These are phyloP conservation scores for Danionella dracula DNA, from an alignment of 2,797 vertebrate genomes.

Conservation along the genomic window DNA sequence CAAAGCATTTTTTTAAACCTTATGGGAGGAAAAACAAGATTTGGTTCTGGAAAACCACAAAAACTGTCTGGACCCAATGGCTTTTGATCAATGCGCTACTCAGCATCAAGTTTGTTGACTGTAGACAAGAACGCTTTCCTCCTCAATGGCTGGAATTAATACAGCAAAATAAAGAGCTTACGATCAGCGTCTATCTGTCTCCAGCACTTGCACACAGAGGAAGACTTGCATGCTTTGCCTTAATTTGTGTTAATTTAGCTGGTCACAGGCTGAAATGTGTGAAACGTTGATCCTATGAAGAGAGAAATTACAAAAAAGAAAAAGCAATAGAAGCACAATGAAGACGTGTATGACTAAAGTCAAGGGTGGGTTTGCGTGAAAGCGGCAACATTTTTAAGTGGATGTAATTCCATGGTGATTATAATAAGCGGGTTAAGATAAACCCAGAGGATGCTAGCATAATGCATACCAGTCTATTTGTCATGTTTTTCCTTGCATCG, in stretches of 20 bases:
- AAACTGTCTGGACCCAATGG: constrained; percentile 40
- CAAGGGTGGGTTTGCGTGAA: constrained; percentile 31
- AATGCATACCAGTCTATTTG: constrained; percentile 13
- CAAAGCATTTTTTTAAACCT: constrained; percentile 41
- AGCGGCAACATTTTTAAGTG: constrained; percentile 36
- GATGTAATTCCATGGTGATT: constrained; percentile 42
- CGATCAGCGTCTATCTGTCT: constrained; percentile 58
- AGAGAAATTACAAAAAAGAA: constrained; percentile 30
- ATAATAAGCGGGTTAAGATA: constrained; percentile 40
- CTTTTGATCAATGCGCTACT: constrained; percentile 36
- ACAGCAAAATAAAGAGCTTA: constrained; percentile 60
- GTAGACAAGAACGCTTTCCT: constrained; percentile 23
- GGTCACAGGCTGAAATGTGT: constrained; percentile 63
- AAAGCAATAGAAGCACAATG: constrained; percentile 31
- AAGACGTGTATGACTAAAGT: constrained; percentile 21
- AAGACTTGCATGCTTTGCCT: constrained; percentile 57
- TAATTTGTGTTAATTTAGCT: constrained; percentile 63
- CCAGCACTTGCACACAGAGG: constrained; percentile 67
- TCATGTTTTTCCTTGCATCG: constrained; percentile 18
- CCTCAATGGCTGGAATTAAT: constrained; percentile 65
- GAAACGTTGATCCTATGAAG: constrained; percentile 36
- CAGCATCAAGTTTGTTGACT: constrained; percentile 27
- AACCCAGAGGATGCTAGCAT: constrained; percentile 12
- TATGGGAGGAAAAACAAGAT: constrained; percentile 61
- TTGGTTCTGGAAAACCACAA: constrained; percentile 67